Conservation (phyloP, 1,140 invertebrate species). For the Brachionus rubens region DNA sequence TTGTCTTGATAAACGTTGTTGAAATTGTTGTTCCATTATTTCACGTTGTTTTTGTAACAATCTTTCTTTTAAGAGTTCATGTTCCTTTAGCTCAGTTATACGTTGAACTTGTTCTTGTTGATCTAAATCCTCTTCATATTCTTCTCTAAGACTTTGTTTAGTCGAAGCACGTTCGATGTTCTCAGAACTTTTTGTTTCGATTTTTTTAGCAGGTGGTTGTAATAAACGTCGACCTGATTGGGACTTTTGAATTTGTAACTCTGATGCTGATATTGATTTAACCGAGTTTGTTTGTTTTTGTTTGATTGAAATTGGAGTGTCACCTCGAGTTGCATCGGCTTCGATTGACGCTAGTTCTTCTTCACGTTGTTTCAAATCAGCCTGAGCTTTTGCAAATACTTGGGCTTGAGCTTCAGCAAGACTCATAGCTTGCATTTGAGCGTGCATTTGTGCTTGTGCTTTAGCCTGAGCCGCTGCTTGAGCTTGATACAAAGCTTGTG, state of each 20-base stretch:
- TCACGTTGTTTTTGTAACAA: conserved; percentile 7
- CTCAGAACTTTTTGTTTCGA: neutral
- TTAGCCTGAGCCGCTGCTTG: neutral
- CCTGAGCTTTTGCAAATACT: neutral
- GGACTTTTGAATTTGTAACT: conserved; percentile 18
- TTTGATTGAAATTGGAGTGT: neutral
- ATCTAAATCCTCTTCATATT: neutral
- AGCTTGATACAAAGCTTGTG: no score
- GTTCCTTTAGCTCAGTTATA: conserved; percentile 1
- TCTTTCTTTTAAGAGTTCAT: conserved; percentile 1
- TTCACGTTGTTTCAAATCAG: conserved; percentile 11
- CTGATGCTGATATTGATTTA: neutral
- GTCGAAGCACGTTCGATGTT: neutral
- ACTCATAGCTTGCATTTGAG: neutral
- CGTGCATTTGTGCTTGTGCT: neutral
- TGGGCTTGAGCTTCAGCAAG: neutral
- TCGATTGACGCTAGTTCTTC: conserved; percentile 21
- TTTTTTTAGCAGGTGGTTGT: conserved; percentile 10
- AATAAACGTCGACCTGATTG: neutral
- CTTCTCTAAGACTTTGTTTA: no score
- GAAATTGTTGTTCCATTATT: neutral
- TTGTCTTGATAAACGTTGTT: conserved; percentile 4
- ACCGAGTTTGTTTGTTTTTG: neutral
- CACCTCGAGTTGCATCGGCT: neutral
- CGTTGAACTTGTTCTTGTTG: neutral